phyloP scores from a whole-genome alignment of 2,797 vertebrate genomes.

The Phoeniculus purpureus region DNA sequence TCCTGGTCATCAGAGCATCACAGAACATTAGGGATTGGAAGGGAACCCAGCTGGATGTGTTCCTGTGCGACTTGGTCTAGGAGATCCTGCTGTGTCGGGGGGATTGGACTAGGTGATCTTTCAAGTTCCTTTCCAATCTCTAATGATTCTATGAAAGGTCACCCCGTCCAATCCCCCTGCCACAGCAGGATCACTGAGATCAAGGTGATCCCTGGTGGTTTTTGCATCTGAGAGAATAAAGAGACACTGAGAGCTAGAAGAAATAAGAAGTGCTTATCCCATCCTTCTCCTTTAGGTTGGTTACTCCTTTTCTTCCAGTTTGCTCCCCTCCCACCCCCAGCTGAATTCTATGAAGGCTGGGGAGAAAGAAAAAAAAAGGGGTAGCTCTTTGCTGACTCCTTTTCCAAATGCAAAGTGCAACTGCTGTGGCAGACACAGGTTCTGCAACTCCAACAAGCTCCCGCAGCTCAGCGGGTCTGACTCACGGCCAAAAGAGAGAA shows the following conservation, averaged over 20 bases:
- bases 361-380: not conserved
- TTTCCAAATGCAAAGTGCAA: conserved; percentile 26
- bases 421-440: conserved; percentile 27
- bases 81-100: too few species aligned
- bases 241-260: not conserved
- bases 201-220: not conserved
- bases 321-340: not conserved
- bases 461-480: conserved; percentile 54
- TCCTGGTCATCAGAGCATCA: too few species aligned
- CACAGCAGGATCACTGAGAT: not conserved
- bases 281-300: not conserved
- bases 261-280: not conserved
- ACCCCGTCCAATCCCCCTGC: too few species aligned
- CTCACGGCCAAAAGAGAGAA: not conserved
- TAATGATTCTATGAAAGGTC: too few species aligned
- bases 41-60: too few species aligned
- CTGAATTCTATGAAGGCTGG: not conserved
- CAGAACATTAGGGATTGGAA: too few species aligned
- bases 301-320: not conserved
- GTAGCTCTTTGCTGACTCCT: not conserved
- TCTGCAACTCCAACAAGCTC: conserved; percentile 12
- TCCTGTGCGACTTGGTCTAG: too few species aligned
- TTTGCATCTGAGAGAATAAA: not conserved
- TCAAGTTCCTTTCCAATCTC: too few species aligned
- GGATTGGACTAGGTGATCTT: too few species aligned